Evolutionary conservation across 2,888 invertebrate genomes (phyloP).

Genomic region (Drosophila emarginata): DNA sequence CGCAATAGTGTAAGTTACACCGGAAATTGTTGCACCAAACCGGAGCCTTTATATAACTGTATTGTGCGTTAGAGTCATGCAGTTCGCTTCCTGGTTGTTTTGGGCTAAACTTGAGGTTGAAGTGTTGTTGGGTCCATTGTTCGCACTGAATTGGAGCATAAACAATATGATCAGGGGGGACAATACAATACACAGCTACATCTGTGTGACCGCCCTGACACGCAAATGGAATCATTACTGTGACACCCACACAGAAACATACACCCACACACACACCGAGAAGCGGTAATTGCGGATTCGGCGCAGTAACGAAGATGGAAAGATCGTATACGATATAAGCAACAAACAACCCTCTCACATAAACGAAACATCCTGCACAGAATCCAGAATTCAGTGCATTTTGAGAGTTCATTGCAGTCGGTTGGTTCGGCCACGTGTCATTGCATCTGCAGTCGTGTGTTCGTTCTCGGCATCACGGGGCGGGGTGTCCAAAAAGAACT

Average conservation of each 20-base stretch:
- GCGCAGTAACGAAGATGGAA: slow-evolving; percentile 52
- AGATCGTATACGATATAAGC: slow-evolving; percentile 66
- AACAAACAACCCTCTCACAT: slow-evolving; percentile 35
- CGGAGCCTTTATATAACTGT: slow-evolving; percentile 34
- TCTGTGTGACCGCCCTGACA: slow-evolving; percentile 29
- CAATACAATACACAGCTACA: neutral
- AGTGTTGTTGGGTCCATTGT: slow-evolving; percentile 63
- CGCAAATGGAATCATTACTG: slow-evolving; percentile 63
- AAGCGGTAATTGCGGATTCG: slow-evolving; percentile 53
- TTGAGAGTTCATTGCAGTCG: slow-evolving; percentile 71
- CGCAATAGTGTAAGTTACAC: slow-evolving; percentile 47
- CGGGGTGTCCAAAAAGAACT: slow-evolving; percentile 65
- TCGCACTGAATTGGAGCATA: slow-evolving; percentile 61
- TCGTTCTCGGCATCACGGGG: slow-evolving; percentile 39
- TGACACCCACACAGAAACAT: slow-evolving; percentile 37
- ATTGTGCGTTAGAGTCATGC: slow-evolving; percentile 45
- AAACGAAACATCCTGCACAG: slow-evolving; percentile 58
- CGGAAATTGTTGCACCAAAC: slow-evolving; percentile 69
- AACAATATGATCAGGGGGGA: slow-evolving; percentile 36
- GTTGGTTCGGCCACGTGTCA: slow-evolving; percentile 29
- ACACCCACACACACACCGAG: slow-evolving; percentile 4
- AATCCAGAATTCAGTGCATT: slow-evolving; percentile 76
- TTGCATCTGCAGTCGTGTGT: slow-evolving; percentile 22
- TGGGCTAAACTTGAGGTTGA: slow-evolving; percentile 44
- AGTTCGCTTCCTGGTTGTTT: slow-evolving; percentile 55